phyloP scores from a whole-genome alignment of 2,888 invertebrate species.

The Cactoblastis cactorum region DNA sequence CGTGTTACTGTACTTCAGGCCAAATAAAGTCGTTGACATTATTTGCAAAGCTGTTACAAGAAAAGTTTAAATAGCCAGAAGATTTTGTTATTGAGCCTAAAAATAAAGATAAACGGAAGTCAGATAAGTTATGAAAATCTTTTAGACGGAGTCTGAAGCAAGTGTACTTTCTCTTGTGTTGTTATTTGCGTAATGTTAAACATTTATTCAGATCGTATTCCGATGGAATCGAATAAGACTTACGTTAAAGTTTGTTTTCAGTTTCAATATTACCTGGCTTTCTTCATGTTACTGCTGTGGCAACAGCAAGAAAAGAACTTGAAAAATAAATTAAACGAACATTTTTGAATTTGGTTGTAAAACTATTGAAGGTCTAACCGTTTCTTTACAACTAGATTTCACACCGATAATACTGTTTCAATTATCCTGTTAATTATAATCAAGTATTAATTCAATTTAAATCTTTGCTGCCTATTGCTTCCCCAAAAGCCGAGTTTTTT shows the following conservation, averaged over 20 bases:
- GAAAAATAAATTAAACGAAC: no score
- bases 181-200: neutral
- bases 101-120: neutral
- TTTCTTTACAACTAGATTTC: no score
- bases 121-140: slow-evolving; percentile 6
- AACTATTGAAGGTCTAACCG: no score
- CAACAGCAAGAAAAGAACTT: no score
- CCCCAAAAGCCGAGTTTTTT: no score
- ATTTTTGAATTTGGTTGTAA: no score
- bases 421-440: no score
- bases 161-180: neutral
- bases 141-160: neutral
- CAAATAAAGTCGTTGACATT: slow-evolving; percentile 5
- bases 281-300: no score
- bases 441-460: no score
- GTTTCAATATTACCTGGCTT: slow-evolving; percentile 18
- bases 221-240: neutral
- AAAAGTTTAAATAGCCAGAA: neutral
- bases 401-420: no score
- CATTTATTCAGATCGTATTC: slow-evolving; percentile 8
- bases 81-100: neutral
- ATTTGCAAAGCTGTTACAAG: neutral
- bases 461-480: no score
- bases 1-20: neutral
- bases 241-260: slow-evolving; percentile 16